Base-by-base conservation (phyloP, 2,888 invertebrate species). In the Gonocerus acuteangulatus region DNA sequence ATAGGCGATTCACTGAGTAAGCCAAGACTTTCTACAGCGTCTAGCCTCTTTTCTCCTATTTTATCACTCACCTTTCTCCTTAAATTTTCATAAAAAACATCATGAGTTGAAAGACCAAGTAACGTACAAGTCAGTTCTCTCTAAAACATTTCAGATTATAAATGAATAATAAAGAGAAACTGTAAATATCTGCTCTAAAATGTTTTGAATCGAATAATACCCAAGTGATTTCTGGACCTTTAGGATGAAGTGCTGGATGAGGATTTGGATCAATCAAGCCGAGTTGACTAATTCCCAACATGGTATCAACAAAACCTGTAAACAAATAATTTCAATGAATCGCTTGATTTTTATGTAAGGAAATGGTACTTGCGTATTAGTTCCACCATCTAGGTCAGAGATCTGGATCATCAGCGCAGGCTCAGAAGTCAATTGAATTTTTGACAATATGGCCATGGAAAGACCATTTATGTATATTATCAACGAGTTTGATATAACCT, bases 181-280 rank as follows among this genome's bases (percentile, higher is more conserved):
- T n/a, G n/a, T n/a, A n/a, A n/a, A n/a, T n/a, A n/a, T n/a, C n/a
- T n/a, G n/a, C n/a, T n/a, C n/a, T n/a, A n/a, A n/a, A n/a, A n/a
- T n/a, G n/a, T n/a, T n/a, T n/a, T n/a, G n/a, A n/a, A n/a, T n/a
- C n/a, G n/a, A n/a, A n/a, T n/a, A n/a, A n/a, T 76, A 90, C 89
- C 99, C 99, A 99, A 9, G 95, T 95, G 27, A 96, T 85, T 65
- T 92, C 92, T 0, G 97, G 97, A 45, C 97, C 97, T 71, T 87
- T 88, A 0, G 89, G 89, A 73, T 99, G 97, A n/a, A 99, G 79
- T 69, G 85, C 82, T 0, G 96, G 87, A 75, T 93, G 89, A 1
- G 87, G 85, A 69, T 86, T 86, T 0, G 87, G 82, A 72, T 92
- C 90, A 49, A 97, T 82, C 1, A 97, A 78, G 0, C 96, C 96